A percentile compares a stretch with the other conserved stretches of the same genome.
Evolutionary conservation across 2,113 vertebrate species (phyloP).

Genomic region (Panthera tigris): DNA sequence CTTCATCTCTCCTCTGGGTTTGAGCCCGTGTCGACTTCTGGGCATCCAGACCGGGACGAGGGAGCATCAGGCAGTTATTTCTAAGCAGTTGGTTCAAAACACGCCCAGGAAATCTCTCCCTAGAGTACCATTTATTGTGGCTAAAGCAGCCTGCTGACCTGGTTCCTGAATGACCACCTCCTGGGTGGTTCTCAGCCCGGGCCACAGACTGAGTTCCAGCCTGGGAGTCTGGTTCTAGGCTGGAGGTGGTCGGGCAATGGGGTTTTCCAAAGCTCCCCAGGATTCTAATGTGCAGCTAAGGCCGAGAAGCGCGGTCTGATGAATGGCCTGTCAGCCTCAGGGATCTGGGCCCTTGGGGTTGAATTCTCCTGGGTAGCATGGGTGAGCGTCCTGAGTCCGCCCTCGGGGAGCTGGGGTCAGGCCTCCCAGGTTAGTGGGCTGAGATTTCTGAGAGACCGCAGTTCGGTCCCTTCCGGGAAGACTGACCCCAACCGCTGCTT

Average conservation of each 20-base stretch:
- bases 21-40: background rate
- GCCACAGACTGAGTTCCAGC: background rate
- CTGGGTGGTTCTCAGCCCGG: background rate
- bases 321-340: fast-evolving
- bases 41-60: fast-evolving
- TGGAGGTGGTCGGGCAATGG: no score
- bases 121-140: background rate
- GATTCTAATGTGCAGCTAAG: background rate
- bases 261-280: background rate
- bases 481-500: background rate
- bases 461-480: background rate
- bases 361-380: background rate
- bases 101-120: background rate
- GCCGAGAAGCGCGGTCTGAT: background rate
- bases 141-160: background rate
- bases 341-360: no score
- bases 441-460: background rate
- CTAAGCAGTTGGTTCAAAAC: background rate
- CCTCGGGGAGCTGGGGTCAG: background rate
- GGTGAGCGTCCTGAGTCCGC: fast-evolving
- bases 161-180: background rate
- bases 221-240: background rate
- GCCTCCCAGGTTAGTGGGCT: background rate
- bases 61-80: background rate
- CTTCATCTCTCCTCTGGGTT: background rate